These are phyloP conservation scores for Sebastes matsubarae DNA, from an alignment of 2,797 vertebrate genomes.

Conservation along the genomic window DNA sequence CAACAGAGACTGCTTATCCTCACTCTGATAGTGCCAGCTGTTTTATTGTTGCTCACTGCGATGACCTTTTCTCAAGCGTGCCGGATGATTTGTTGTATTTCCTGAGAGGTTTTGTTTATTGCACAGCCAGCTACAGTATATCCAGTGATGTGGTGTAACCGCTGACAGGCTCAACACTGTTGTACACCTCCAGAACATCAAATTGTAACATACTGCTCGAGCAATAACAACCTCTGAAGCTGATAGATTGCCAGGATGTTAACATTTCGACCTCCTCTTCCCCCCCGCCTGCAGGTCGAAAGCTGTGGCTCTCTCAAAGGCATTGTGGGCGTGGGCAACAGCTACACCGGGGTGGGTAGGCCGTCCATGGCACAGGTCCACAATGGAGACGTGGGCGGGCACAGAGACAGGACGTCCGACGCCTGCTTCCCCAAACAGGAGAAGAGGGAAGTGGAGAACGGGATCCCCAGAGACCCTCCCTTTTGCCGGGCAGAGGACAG, in stretches of 20 bases:
- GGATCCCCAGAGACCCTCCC: constrained; percentile 73
- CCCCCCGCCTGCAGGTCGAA: constrained; percentile 67
- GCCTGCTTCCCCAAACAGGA: constrained; percentile 80
- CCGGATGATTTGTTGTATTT: constrained; percentile 33
- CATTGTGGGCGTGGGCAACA: constrained; percentile 80
- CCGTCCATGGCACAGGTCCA: constrained; percentile 84
- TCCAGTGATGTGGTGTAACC: constrained; percentile 25
- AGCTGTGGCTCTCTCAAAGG: constrained; percentile 80
- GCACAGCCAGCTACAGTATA: constrained; percentile 9
- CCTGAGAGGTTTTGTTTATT: constrained; percentile 38
- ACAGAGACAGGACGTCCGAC: constrained; percentile 71
- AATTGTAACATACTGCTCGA: constrained; percentile 14
- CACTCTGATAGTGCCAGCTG: constrained; percentile 18
- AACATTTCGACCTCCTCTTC: constrained; percentile 33
- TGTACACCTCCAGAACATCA: constrained; percentile 7
- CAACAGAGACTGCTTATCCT: constrained; percentile 7
- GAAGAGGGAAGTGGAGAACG: constrained; percentile 77
- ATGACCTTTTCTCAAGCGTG: constrained; percentile 6
- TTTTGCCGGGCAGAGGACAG: constrained; percentile 70
- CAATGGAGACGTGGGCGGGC: constrained; percentile 86
- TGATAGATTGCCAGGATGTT: constrained; percentile 33
- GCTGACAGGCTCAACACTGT: constrained; percentile 26
- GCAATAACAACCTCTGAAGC: constrained; percentile 21
- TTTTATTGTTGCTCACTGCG: constrained; percentile 27
- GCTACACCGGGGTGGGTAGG: constrained; percentile 80